Evolutionary conservation across 2,888 invertebrate genomes (phyloP), one percentile per base, ranked within the genome.

Genomic region (Pteria penguin): DNA sequence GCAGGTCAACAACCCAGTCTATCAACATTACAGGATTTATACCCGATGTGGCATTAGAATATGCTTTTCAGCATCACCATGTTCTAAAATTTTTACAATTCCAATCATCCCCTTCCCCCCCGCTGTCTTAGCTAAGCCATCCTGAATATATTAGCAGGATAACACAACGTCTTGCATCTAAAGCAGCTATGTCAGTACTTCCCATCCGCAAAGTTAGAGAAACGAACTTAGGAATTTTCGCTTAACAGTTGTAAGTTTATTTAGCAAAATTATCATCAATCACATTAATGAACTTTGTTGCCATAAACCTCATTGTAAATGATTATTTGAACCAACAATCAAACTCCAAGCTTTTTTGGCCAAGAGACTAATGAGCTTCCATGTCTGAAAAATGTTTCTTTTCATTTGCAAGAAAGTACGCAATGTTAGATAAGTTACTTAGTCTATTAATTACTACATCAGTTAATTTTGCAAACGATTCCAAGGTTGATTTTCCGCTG

Each of bases 131-230:
- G 18, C 29, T 29, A n/a, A 26, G 0, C 52, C 65, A 58, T 57
- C 32, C 29, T 8, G 11, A 5, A 70, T 22, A 54, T n/a, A n/a
- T n/a, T 75, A 74, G 31, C 74, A 52, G 5, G 68, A 24, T 58
- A 69, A 61, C 31, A 70, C 75, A 63, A 65, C 58, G 27, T 70
- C 75, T 36, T 75, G 65, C 58, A n/a, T 70, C 70, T 2, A 33
- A 24, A 1, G 32, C 54, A n/a, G 65, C 36, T n/a, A 22, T 32
- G 32, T 70, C 75, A 58, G 60, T 75, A 54, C 63, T n/a, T 65
- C 14, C 70, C 75, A 58, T 75, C 75, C 27, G 75, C 36, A 3
- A 75, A 31, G 36, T n/a, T n/a, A 75, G 55, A 1, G 70, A 70
- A 2, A 65, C 52, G 31, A 54, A 75, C 2, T 63, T 45, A 5